phyloP scores from a whole-genome alignment of 1,140 invertebrate genomes.

The Caenorhabditis inopinata region DNA sequence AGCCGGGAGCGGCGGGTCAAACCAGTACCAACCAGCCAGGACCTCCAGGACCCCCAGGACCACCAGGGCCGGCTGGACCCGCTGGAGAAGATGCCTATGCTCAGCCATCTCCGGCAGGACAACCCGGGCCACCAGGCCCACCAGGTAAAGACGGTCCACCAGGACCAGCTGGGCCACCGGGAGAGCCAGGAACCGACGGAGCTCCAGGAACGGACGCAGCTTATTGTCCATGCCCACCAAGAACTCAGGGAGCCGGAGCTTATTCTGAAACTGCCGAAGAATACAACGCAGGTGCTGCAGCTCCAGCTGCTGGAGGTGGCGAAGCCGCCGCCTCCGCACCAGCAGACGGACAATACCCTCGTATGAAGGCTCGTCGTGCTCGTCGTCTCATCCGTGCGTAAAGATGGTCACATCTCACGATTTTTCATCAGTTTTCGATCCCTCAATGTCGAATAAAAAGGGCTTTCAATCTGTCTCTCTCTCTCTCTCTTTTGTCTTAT shows the following conservation, averaged over 20 bases:
- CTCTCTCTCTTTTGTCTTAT: too few relatives aligned
- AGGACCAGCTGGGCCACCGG: conserved; percentile 5
- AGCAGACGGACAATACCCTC: neutral
- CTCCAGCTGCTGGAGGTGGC: neutral
- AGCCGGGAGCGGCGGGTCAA: conserved; percentile 5
- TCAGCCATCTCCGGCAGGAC: neutral
- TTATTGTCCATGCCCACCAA: conserved; percentile 27
- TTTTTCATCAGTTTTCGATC: too few relatives aligned
- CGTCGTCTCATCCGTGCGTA: neutral
- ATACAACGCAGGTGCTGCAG: neutral
- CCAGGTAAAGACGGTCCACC: conserved; percentile 17
- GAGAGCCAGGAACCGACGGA: conserved; percentile 23
- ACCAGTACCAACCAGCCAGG: conserved; percentile 33
- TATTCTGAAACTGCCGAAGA: neutral
- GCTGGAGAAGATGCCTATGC: conserved; percentile 2
- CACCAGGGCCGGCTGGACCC: conserved; percentile 10
- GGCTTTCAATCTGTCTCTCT: neutral
- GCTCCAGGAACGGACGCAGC: conserved; percentile 24
- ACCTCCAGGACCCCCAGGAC: conserved; percentile 37
- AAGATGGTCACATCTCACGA: conserved; percentile 11
- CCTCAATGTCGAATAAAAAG: too few relatives aligned
- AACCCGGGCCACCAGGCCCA: conserved; percentile 19
- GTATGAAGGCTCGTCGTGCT: conserved; percentile 8
- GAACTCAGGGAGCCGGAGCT: neutral
- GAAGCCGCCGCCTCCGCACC: neutral